These are phyloP conservation scores for Danaus melanippus DNA, from an alignment of 1,140 invertebrate species.

Conservation along the genomic window DNA sequence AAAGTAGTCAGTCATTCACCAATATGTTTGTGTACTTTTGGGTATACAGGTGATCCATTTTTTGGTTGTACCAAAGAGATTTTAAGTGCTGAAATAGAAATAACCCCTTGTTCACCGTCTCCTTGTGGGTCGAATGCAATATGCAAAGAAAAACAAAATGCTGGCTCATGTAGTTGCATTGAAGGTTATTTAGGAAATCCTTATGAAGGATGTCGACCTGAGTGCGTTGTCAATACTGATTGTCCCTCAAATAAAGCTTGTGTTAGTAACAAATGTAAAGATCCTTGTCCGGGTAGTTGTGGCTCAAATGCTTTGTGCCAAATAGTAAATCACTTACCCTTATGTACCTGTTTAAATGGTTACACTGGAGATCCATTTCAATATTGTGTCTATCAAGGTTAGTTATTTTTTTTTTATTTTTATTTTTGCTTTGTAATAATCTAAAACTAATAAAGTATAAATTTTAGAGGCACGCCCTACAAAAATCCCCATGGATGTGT, in stretches of 20 bases:
- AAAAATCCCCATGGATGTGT: constrained; percentile 65
- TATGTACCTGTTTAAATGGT: constrained; percentile 78
- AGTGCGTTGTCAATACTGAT: constrained; percentile 80
- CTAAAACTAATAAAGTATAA: constrained; percentile 4
- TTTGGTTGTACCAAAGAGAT: constrained; percentile 69
- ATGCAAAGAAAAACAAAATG: constrained; percentile 78
- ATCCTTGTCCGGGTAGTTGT: constrained; percentile 78
- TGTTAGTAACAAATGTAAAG: constrained; percentile 74
- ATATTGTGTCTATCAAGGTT: constrained; percentile 73
- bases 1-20: constrained; percentile 84
- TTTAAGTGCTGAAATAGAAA: constrained; percentile 42
- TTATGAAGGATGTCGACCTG: constrained; percentile 81
- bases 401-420: constrained; percentile 11
- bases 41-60: constrained; percentile 79
- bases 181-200: constrained; percentile 80
- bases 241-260: constrained; percentile 77
- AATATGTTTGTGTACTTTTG: constrained; percentile 78
- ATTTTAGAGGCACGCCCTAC: constrained; percentile 44
- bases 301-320: constrained; percentile 76
- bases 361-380: constrained; percentile 83
- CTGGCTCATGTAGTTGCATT: constrained; percentile 78
- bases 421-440: constrained; percentile 1
- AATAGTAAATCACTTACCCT: constrained; percentile 76
- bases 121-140: constrained; percentile 82
- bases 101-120: constrained; percentile 76